A percentile compares a stretch with the other conserved stretches of the same genome.
Conservation (phyloP, 2,888 invertebrate species). For the Timema podura region DNA sequence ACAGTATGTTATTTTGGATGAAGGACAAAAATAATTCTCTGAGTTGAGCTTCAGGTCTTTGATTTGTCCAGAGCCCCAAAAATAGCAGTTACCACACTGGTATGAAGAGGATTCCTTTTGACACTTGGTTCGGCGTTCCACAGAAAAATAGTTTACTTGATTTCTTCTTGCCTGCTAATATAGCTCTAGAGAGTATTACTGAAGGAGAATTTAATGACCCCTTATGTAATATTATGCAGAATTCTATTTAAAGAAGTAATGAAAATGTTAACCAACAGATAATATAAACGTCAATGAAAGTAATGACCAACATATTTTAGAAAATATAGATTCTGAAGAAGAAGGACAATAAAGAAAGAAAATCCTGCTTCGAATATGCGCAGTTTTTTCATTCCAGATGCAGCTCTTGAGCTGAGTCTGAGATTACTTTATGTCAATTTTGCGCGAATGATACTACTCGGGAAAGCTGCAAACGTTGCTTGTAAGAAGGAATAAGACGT, state of each 20-base stretch:
- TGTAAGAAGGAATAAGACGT: neutral
- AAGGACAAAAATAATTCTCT: neutral
- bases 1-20: constrained; percentile 9
- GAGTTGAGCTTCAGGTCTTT: neutral
- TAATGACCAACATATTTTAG: too few relatives aligned
- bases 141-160: neutral
- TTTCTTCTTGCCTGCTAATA: neutral
- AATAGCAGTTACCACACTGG: too few relatives aligned
- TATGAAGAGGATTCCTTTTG: neutral
- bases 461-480: neutral
- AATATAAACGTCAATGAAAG: neutral
- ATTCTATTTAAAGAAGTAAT: neutral
- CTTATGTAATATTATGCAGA: neutral
- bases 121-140: neutral
- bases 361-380: neutral
- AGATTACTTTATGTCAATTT: neutral
- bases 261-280: neutral
- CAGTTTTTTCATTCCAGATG: neutral
- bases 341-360: neutral
- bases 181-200: neutral
- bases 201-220: neutral
- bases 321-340: too few relatives aligned
- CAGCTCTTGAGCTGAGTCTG: neutral
- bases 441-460: neutral
- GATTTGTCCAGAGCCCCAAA: neutral